Evolutionary conservation across 2,888 invertebrate genomes (phyloP).

Genomic region (Endotricha flammealis): DNA sequence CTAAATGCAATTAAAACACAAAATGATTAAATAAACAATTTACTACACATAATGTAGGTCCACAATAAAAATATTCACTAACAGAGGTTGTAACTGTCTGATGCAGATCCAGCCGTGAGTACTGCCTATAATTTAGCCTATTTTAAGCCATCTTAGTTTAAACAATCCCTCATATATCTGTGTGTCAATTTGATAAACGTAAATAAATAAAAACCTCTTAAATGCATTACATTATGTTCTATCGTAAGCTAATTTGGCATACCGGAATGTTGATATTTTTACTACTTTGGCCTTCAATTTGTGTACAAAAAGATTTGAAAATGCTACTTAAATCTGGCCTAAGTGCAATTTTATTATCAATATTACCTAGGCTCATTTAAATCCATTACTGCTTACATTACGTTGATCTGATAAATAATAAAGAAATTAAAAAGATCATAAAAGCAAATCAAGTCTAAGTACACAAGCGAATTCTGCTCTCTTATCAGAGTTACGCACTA

Average conservation of each 20-base stretch:
- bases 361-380: slow-evolving; percentile 5
- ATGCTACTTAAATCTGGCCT: slow-evolving; percentile 25
- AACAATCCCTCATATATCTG: slow-evolving; percentile 11
- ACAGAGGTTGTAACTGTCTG: slow-evolving; percentile 70
- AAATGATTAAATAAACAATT: slow-evolving; percentile 76
- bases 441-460: slow-evolving; percentile 17
- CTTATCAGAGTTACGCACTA: slow-evolving; percentile 22
- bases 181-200: slow-evolving; percentile 17
- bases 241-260: slow-evolving; percentile 63
- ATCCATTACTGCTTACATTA: neutral
- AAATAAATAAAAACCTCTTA: slow-evolving; percentile 34
- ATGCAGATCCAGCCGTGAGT: slow-evolving; percentile 68
- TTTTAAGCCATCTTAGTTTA: slow-evolving; percentile 21
- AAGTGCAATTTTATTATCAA: slow-evolving; percentile 22
- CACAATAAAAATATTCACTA: slow-evolving; percentile 75
- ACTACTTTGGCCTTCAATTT: slow-evolving; percentile 44
- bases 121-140: slow-evolving; percentile 34
- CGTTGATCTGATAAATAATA: slow-evolving; percentile 1
- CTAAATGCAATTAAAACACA: slow-evolving; percentile 40
- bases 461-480: slow-evolving; percentile 21
- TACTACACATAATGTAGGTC: slow-evolving; percentile 78
- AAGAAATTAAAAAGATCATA: neutral
- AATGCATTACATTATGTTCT: slow-evolving; percentile 45
- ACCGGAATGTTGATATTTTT: slow-evolving; percentile 64
- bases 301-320: slow-evolving; percentile 21